A percentile compares a stretch with the other conserved stretches of the same genome.
These are phyloP conservation scores for Liopterus haemorrhoidalis DNA, from an alignment of 2,888 invertebrate genomes.

Conservation along the genomic window DNA sequence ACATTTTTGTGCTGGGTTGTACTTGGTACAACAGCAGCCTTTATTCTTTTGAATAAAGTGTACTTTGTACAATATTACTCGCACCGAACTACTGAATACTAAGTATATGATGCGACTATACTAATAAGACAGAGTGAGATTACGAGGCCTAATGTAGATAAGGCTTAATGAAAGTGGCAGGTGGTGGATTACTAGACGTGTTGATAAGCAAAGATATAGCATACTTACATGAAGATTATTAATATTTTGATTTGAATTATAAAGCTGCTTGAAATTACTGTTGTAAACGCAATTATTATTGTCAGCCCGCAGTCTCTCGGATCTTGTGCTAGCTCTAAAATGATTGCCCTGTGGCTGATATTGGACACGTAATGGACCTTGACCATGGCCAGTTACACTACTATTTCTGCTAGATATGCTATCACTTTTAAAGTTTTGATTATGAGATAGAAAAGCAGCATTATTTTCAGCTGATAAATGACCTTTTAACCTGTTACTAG, in stretches of 20 bases:
- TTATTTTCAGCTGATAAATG: constrained; percentile 17
- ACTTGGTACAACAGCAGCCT: no score
- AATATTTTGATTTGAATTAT: constrained; percentile 35
- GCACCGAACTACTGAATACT: constrained; percentile 11
- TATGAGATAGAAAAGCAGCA: constrained; percentile 14
- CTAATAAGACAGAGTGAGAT: no score
- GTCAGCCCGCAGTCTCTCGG: constrained; percentile 30
- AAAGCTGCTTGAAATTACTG: constrained; percentile 32
- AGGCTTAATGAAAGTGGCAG: no score
- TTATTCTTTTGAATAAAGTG: no score
- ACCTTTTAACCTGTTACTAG: constrained; percentile 2
- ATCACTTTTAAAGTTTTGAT: constrained; percentile 12
- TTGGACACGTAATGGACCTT: constrained; percentile 37
- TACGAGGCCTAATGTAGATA: no score
- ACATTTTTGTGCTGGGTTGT: no score
- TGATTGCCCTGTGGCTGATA: no score
- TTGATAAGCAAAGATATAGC: no score
- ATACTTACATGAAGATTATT: constrained; percentile 36
- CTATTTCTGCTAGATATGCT: no score
- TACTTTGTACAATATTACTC: constrained; percentile 1
- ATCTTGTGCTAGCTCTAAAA: constrained; percentile 47
- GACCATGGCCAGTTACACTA: constrained; percentile 33
- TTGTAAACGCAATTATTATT: constrained; percentile 35
- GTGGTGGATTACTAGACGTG: no score
- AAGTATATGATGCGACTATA: no score